Evolutionary conservation across 2,888 invertebrate species (phyloP), one percentile per base, ranked within the genome.

Genomic region (Lamproptera curius): DNA sequence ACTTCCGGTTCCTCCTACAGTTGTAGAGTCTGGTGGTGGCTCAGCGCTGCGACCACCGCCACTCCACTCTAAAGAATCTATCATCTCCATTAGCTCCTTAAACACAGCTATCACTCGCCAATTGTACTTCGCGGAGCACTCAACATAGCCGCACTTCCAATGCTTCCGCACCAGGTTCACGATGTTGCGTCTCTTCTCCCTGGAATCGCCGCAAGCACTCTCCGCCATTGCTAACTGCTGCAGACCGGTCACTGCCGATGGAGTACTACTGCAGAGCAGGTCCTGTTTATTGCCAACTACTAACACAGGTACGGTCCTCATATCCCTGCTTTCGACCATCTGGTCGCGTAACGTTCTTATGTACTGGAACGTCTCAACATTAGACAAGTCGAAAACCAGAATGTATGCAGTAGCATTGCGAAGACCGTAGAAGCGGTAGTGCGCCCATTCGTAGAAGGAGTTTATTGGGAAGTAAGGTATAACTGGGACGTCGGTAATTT

Each of bases 281-380:
- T 97, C 98, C 74, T 95, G 95, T 74, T 98, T 98, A 85, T 98
- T 98, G 47, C 97, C 97, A 37, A 97, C 97, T 28, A 98, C 96
- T 59, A 97, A 90, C 38, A 98, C 91, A 3, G 96, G 95, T 1
- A 95, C 93, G 61, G 93, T 93, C 62, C 94, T 92, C 94, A 97
- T 96, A 77, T 97, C 95, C 58, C 96, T 89, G 63, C 95, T 95
- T 70, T 97, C 97, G 63, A 94, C 93, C 81, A 98, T 97, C 89
- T 98, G 97, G 68, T 97, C 97, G 71, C 96, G 90, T 59, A 98
- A 90, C 52, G 93, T 94, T 74, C 95, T 92, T 69, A 98, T 94
- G 73, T 97, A 97, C 78, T 95, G 94, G 77, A 95, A 95, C 16
- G 96, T 96, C 73, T 97, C 97, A 56, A 96, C 93, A 74, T 96